These are phyloP conservation scores for Philereme transversata DNA, from an alignment of 2,888 invertebrate species.

Conservation along the genomic window DNA sequence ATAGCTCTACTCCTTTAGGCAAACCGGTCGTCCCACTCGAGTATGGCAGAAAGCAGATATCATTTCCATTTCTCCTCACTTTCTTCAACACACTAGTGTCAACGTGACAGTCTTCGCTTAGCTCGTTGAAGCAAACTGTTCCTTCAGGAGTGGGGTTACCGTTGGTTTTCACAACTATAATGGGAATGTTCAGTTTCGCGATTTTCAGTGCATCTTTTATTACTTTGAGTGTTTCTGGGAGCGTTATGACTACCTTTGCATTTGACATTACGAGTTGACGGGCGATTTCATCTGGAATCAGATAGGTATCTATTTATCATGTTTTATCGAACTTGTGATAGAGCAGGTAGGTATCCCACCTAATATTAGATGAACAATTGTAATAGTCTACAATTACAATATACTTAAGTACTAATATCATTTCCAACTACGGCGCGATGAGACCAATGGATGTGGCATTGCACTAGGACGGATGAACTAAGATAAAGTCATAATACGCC, in stretches of 20 bases:
- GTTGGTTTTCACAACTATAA: constrained; percentile 76
- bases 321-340: too few species aligned
- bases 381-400: too few species aligned
- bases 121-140: constrained; percentile 85
- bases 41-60: constrained; percentile 89
- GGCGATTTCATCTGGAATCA: constrained; percentile 87
- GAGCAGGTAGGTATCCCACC: too few species aligned
- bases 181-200: constrained; percentile 78
- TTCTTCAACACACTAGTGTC: constrained; percentile 81
- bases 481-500: too few species aligned
- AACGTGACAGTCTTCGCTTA: constrained; percentile 81
- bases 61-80: constrained; percentile 75
- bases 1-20: constrained; percentile 90
- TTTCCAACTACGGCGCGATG: too few species aligned
- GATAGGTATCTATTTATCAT: constrained; percentile 2
- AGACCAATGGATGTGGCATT: too few species aligned
- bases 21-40: constrained; percentile 95
- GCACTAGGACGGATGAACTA: too few species aligned
- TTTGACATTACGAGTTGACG: constrained; percentile 85
- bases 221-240: constrained; percentile 74
- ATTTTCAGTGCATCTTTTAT: constrained; percentile 77
- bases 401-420: too few species aligned
- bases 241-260: constrained; percentile 86
- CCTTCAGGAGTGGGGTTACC: constrained; percentile 66
- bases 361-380: too few species aligned